These are phyloP conservation scores for Paradisaea rubra DNA, from an alignment of 2,113 vertebrate species.

Conservation along the genomic window DNA sequence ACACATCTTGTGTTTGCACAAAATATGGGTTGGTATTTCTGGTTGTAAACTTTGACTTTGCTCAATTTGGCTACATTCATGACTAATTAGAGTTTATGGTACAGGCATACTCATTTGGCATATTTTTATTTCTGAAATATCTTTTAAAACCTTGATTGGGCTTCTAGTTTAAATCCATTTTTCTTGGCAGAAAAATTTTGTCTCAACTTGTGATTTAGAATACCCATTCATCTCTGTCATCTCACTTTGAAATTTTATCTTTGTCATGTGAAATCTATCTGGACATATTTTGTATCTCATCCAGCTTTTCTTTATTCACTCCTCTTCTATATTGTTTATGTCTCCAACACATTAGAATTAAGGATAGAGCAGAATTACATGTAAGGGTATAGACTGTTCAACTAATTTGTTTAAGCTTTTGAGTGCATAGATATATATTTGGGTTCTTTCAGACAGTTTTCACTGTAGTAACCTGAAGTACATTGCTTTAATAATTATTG, in stretches of 20 bases:
- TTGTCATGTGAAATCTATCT: neutral
- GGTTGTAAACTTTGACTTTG: neutral
- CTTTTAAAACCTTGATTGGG: neutral
- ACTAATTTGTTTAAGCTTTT: neutral
- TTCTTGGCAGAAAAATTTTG: neutral
- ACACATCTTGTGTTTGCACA: neutral
- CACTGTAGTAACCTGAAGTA: neutral
- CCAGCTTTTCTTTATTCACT: neutral
- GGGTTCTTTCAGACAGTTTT: neutral
- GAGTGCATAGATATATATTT: neutral
- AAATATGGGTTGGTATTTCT: neutral
- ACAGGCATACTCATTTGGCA: neutral
- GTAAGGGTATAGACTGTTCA: neutral
- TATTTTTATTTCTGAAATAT: neutral
- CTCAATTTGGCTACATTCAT: neutral
- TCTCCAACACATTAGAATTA: neutral
- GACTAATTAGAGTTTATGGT: neutral
- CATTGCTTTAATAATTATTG: neutral
- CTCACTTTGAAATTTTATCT: neutral
- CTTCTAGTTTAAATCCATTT: neutral
- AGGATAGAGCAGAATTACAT: neutral
- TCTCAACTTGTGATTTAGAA: neutral
- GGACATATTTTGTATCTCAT: neutral
- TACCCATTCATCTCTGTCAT: neutral
- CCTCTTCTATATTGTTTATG: neutral